Conservation (phyloP, 2,888 invertebrate genomes). For the Sesamia inferens region DNA sequence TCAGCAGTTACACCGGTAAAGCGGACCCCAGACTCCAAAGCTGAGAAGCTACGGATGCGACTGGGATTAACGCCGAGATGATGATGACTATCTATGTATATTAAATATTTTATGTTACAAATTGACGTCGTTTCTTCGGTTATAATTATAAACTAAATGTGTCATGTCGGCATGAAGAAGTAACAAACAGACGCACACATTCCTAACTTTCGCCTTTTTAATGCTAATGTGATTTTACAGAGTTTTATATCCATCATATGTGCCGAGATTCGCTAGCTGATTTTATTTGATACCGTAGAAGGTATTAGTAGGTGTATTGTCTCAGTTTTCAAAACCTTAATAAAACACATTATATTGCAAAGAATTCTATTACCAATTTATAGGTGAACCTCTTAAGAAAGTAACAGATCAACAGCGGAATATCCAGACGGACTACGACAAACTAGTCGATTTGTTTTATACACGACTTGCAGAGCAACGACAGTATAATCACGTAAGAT, state of each 20-base stretch:
- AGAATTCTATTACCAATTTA: neutral
- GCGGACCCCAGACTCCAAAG: too few relatives aligned
- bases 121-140: too few relatives aligned
- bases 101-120: too few relatives aligned
- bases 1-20: too few relatives aligned
- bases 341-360: neutral
- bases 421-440: slow-evolving; percentile 86
- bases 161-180: too few relatives aligned
- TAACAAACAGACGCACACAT: too few relatives aligned
- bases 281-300: neutral
- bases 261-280: neutral
- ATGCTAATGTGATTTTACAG: neutral
- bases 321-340: neutral
- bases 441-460: slow-evolving; percentile 88
- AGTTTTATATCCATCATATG: neutral
- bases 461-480: slow-evolving; percentile 86
- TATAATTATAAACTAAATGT: too few relatives aligned
- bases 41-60: too few relatives aligned
- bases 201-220: too few relatives aligned
- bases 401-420: slow-evolving; percentile 68
- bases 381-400: slow-evolving; percentile 80
- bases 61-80: too few relatives aligned
- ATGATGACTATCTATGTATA: too few relatives aligned
- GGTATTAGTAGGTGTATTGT: neutral
- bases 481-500: slow-evolving; percentile 83